A percentile compares a stretch with the other conserved stretches of the same genome.
Conservation (phyloP, 2,888 invertebrate species). For the Tenthredo distinguenda region DNA sequence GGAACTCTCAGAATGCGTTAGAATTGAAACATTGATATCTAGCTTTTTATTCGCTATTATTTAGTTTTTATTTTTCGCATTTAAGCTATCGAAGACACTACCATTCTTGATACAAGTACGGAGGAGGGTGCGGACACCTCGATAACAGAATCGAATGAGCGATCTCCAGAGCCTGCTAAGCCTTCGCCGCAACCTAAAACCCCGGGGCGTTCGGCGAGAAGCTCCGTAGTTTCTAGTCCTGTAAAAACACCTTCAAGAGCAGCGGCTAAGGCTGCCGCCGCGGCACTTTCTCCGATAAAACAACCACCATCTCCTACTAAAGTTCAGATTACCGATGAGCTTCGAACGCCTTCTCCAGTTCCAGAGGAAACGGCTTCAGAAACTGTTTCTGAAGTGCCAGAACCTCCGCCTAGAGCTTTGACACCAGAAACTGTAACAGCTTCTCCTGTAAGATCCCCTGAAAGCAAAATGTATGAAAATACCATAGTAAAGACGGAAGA, state of each 20-base stretch:
- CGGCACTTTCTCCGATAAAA: conserved; percentile 38
- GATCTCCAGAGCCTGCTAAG: conserved; percentile 65
- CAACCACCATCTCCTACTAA: conserved; percentile 50
- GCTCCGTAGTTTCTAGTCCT: conserved; percentile 60
- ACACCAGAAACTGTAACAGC: conserved; percentile 33
- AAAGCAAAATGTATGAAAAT: background rate
- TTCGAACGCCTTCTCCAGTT: conserved; percentile 43
- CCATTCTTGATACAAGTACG: conserved; percentile 44
- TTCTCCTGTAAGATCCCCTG: background rate
- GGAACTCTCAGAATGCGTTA: background rate
- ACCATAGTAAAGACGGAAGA: background rate
- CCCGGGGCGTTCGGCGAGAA: conserved; percentile 63
- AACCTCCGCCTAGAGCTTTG: conserved; percentile 45
- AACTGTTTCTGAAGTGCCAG: conserved; percentile 52
- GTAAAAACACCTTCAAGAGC: conserved; percentile 57
- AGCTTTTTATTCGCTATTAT: background rate
- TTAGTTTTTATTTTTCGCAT: background rate
- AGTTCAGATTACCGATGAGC: conserved; percentile 52
- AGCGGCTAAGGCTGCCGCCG: conserved; percentile 51
- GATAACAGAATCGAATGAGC: conserved; percentile 62
- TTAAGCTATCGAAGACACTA: conserved; percentile 19
- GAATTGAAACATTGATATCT: background rate
- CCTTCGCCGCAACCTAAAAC: conserved; percentile 66
- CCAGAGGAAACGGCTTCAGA: conserved; percentile 51
- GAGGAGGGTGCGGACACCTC: conserved; percentile 60